Base-by-base conservation (phyloP, 2,888 invertebrate species). In the Leptopilina drosophilae region DNA sequence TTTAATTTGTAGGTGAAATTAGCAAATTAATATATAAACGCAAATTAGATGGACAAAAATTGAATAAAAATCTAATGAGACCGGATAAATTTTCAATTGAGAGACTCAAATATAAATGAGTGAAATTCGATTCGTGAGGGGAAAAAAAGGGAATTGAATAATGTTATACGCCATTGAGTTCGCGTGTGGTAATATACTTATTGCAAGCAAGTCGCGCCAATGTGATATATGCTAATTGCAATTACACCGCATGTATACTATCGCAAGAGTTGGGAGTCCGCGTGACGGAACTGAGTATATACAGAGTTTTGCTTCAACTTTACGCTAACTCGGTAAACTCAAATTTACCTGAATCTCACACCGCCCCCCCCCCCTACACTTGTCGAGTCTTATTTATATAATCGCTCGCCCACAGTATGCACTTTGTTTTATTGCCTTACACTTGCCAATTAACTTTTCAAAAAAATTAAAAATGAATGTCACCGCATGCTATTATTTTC, bases 221-320 rank as follows among this genome's bases (percentile, higher is more conserved):
- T 89, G 87, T 89, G 88, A 89, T 89, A 87, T 90, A 89, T 87
- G 90, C 90, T 90, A 90, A 90, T 90, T 90, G 89, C 90, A 90
- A 90, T 90, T 90, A 90, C 88, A 87, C 86, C 87, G 88, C 88
- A 86, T 87, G 88, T 89, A 81, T 40, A 78, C 80, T 82, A 82
- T 82, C 78, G 80, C 56, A 33, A 49, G 12, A 11, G 49, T 46
- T 49, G 49, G 33, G 12, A 69, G 64, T 20, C 78, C 75, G 75
- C 80, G 78, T 80, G 78, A 78, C 64, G 65, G 53, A 59, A 65
- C 56, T 59, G 40, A 59, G 73, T 33, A 20, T 20, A 20, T 20
- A 56, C 56, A 53, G 65, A 73, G 49, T 65, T 62, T 62, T 65
- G 64, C 46, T 53, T 59, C 56, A 65, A 78, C 76, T 76, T 77